Evolutionary conservation across 2,113 vertebrate genomes (phyloP).

Genomic region (Paralichthys olivaceus): DNA sequence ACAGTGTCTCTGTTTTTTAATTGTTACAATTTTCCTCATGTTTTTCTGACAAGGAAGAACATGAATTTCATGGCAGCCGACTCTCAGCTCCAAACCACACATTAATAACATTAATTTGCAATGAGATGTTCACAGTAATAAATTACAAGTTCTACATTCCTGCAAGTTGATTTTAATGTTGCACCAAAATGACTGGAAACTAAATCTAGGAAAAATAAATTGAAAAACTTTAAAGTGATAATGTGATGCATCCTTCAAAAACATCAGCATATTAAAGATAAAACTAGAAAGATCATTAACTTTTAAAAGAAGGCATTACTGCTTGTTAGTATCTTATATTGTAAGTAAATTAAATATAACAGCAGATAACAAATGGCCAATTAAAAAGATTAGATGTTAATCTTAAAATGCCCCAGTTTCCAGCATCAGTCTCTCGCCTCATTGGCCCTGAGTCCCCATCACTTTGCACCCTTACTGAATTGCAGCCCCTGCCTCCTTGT

Average conservation of each 20-base stretch:
- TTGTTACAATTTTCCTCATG: neutral
- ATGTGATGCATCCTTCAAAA: slow-evolving; percentile 15
- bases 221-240: neutral
- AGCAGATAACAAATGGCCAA: slow-evolving; percentile 28
- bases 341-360: slow-evolving; percentile 10
- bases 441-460: slow-evolving; percentile 30
- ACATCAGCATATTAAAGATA: slow-evolving; percentile 24
- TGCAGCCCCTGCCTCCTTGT: slow-evolving; percentile 38
- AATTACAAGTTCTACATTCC: neutral
- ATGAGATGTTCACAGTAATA: neutral
- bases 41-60: no score
- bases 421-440: slow-evolving; percentile 12
- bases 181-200: neutral
- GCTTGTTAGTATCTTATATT: slow-evolving; percentile 22
- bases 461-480: slow-evolving; percentile 41
- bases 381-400: slow-evolving; percentile 26
- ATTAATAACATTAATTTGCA: neutral
- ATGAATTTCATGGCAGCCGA: neutral
- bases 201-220: neutral
- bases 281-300: slow-evolving; percentile 19
- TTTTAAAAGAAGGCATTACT: slow-evolving; percentile 6
- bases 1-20: neutral
- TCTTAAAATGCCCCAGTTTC: slow-evolving; percentile 34
- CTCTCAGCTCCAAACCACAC: neutral
- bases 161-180: slow-evolving; percentile 16